A percentile compares a stretch with the other conserved stretches of the same genome.
These are phyloP conservation scores for Zingel zingel DNA, from an alignment of 2,113 vertebrate genomes.

Conservation along the genomic window DNA sequence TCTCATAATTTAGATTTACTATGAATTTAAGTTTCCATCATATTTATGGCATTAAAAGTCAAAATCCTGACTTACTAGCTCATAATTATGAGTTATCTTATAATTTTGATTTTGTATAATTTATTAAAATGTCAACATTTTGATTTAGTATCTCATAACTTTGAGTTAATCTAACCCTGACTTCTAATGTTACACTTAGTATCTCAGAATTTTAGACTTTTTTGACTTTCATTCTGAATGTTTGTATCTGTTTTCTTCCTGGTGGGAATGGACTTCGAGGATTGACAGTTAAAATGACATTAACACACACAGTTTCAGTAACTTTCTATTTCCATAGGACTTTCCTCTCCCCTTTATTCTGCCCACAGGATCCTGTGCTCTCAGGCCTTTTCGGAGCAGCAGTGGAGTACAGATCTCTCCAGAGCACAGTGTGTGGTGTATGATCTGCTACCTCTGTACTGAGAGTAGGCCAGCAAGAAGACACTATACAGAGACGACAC, in stretches of 20 bases:
- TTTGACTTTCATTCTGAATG: neutral
- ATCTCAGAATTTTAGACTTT: neutral
- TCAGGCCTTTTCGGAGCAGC: slow-evolving; percentile 75
- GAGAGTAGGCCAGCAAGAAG: slow-evolving; percentile 47
- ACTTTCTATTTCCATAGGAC: neutral
- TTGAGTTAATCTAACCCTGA: neutral
- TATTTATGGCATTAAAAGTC: too few species aligned
- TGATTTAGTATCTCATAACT: neutral
- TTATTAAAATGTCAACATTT: neutral
- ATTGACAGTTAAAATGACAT: neutral
- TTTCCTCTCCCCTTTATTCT: neutral
- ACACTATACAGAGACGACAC: slow-evolving; percentile 38
- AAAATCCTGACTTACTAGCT: too few species aligned
- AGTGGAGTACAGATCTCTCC: slow-evolving; percentile 81
- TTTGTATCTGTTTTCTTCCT: neutral
- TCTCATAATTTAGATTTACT: too few species aligned
- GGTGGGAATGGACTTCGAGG: neutral
- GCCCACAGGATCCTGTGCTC: slow-evolving; percentile 79
- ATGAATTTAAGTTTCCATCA: too few species aligned
- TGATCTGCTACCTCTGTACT: slow-evolving; percentile 75
- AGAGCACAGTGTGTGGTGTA: slow-evolving; percentile 82
- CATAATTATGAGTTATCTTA: neutral
- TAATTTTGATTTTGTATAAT: neutral
- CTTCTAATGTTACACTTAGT: neutral
- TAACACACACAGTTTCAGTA: neutral